phyloP scores from a whole-genome alignment of 2,888 invertebrate genomes.

The Drosophila merina region DNA sequence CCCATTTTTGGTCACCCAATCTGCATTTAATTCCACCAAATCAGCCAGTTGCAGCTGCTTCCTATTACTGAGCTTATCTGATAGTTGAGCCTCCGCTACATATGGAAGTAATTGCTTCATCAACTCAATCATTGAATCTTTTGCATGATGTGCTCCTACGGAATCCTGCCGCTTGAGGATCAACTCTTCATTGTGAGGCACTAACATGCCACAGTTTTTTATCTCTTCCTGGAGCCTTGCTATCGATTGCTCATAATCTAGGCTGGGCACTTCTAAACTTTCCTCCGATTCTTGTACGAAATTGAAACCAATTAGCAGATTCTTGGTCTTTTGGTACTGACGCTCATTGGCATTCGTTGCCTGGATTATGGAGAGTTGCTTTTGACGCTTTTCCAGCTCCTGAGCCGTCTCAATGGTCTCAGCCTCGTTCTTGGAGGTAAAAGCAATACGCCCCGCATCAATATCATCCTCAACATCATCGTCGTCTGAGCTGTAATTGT shows the following conservation, averaged over 20 bases:
- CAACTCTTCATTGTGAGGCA: slow-evolving; percentile 69
- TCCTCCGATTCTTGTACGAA: slow-evolving; percentile 53
- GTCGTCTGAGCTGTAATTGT: slow-evolving; percentile 78
- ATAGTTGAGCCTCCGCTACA: slow-evolving; percentile 39
- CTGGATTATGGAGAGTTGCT: slow-evolving; percentile 82
- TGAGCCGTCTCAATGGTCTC: slow-evolving; percentile 90
- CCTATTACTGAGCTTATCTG: slow-evolving; percentile 33
- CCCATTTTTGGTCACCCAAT: slow-evolving; percentile 60
- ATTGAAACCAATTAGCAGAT: slow-evolving; percentile 82
- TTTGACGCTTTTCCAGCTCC: slow-evolving; percentile 83
- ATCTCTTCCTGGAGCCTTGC: slow-evolving; percentile 76
- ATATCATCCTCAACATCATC: slow-evolving; percentile 82
- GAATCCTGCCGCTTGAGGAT: slow-evolving; percentile 50
- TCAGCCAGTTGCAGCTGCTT: slow-evolving; percentile 61
- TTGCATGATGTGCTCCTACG: background rate
- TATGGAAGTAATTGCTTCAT: slow-evolving; percentile 72
- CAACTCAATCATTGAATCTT: slow-evolving; percentile 46
- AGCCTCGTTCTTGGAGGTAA: slow-evolving; percentile 93
- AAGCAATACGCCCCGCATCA: slow-evolving; percentile 90
- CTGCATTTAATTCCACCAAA: slow-evolving; percentile 69
- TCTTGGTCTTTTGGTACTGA: slow-evolving; percentile 83
- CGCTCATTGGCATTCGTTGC: slow-evolving; percentile 83
- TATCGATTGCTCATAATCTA: slow-evolving; percentile 79
- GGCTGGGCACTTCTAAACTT: slow-evolving; percentile 4
- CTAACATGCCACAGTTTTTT: slow-evolving; percentile 79